Conservation (phyloP, 2,888 invertebrate species). For the Phoenoteleia sp. region DNA sequence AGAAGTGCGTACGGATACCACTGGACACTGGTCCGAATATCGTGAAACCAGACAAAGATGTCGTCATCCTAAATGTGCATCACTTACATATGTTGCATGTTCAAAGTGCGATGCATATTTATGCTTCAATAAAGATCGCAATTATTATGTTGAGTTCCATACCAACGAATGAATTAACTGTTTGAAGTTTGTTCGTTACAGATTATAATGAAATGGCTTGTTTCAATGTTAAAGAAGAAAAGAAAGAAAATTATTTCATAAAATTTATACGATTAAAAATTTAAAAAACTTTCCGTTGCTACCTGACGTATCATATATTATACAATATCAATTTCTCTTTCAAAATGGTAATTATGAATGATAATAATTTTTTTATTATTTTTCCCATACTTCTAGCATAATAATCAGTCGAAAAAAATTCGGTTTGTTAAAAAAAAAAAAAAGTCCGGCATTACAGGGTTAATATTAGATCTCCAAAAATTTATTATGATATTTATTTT, state of each 20-base stretch:
- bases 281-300: slow-evolving; percentile 26
- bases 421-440: slow-evolving; percentile 9
- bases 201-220: slow-evolving; percentile 15
- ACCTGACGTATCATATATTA: slow-evolving; percentile 33
- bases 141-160: slow-evolving; percentile 30
- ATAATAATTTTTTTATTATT: slow-evolving; percentile 23
- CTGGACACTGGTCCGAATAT: slow-evolving; percentile 11
- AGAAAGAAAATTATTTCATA: slow-evolving; percentile 26
- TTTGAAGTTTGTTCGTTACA: slow-evolving; percentile 21
- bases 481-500: too few species aligned
- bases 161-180: slow-evolving; percentile 26
- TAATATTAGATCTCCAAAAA: not conserved
- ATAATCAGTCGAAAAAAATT: slow-evolving; percentile 16
- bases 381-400: slow-evolving; percentile 28
- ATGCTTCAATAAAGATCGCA: slow-evolving; percentile 33
- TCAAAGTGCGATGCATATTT: slow-evolving; percentile 7
- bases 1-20: slow-evolving; percentile 35
- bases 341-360: slow-evolving; percentile 24
- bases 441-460: slow-evolving; percentile 17
- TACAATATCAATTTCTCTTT: slow-evolving; percentile 31
- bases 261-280: slow-evolving; percentile 25
- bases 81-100: slow-evolving; percentile 2
- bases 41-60: slow-evolving; percentile 6
- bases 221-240: slow-evolving; percentile 22
- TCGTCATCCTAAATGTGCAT: not conserved